These are phyloP conservation scores for Hedya salicella DNA, from an alignment of 2,888 invertebrate species.

Conservation along the genomic window DNA sequence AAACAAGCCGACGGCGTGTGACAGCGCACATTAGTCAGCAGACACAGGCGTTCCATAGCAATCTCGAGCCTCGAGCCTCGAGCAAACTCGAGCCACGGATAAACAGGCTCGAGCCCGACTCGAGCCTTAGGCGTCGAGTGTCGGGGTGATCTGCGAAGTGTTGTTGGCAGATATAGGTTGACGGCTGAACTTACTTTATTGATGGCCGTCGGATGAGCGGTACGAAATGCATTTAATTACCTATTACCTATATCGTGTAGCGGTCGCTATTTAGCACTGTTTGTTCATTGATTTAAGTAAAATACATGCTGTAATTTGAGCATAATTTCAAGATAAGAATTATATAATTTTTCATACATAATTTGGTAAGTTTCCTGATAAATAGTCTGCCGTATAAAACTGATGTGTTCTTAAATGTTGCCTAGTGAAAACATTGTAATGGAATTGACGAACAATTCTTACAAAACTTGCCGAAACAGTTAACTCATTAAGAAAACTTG, in stretches of 20 bases:
- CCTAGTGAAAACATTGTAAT: too few relatives aligned
- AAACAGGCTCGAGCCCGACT: slow-evolving; percentile 10
- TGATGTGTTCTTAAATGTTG: too few relatives aligned
- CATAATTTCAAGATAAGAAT: too few relatives aligned
- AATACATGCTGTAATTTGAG: too few relatives aligned
- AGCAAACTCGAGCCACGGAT: slow-evolving; percentile 1
- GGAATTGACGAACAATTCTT: too few relatives aligned
- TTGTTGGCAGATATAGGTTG: slow-evolving; percentile 30
- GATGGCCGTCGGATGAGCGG: slow-evolving; percentile 9
- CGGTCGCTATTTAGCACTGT: not conserved
- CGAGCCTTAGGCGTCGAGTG: slow-evolving; percentile 17
- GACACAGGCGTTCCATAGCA: slow-evolving; percentile 24
- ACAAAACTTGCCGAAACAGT: too few relatives aligned
- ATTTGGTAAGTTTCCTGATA: too few relatives aligned
- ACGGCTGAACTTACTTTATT: slow-evolving; percentile 25
- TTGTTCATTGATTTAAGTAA: too few relatives aligned
- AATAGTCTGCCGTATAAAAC: too few relatives aligned
- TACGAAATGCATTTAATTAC: slow-evolving; percentile 9
- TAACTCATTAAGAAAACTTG: too few relatives aligned
- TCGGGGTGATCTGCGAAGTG: slow-evolving; percentile 33
- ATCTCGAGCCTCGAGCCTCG: slow-evolving; percentile 1
- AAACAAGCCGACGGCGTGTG: slow-evolving; percentile 38
- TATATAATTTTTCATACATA: too few relatives aligned
- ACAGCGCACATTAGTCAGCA: slow-evolving; percentile 37
- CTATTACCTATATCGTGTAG: slow-evolving; percentile 14